These are phyloP conservation scores for Bombyx huttoni DNA, from an alignment of 2,888 invertebrate species.

Conservation along the genomic window DNA sequence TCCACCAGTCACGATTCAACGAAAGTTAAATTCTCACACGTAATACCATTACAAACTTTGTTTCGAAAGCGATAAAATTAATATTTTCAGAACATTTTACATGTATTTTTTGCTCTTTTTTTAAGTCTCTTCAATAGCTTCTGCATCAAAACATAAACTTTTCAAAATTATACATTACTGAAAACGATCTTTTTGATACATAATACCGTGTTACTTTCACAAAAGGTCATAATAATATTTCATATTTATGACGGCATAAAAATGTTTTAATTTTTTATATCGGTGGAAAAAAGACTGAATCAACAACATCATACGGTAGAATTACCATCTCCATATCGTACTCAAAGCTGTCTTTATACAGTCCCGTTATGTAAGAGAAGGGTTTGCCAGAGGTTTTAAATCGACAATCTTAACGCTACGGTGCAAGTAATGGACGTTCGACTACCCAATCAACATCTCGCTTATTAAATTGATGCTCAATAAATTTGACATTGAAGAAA, in stretches of 20 bases:
- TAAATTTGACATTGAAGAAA: background rate
- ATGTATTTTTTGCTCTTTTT: no score
- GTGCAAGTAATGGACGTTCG: constrained; percentile 16
- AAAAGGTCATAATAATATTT: no score
- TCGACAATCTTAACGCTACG: constrained; percentile 7
- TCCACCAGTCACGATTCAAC: constrained; percentile 15
- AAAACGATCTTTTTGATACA: no score
- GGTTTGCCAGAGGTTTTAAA: constrained; percentile 13
- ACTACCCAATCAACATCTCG: background rate
- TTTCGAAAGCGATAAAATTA: no score
- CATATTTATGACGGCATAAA: no score
- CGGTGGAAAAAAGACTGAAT: no score
- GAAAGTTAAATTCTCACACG: constrained; percentile 12
- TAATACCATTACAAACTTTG: background rate
- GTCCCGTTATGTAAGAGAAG: constrained; percentile 21
- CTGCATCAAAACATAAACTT: no score
- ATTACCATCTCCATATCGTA: background rate
- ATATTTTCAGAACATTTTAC: no score
- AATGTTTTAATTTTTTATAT: no score
- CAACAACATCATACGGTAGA: background rate
- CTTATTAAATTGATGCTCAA: background rate
- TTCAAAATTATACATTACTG: no score
- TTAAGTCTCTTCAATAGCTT: no score
- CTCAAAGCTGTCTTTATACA: constrained; percentile 17
- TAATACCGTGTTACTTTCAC: no score